phyloP scores from a whole-genome alignment of 1,140 invertebrate species.

The Drosophila tani region DNA sequence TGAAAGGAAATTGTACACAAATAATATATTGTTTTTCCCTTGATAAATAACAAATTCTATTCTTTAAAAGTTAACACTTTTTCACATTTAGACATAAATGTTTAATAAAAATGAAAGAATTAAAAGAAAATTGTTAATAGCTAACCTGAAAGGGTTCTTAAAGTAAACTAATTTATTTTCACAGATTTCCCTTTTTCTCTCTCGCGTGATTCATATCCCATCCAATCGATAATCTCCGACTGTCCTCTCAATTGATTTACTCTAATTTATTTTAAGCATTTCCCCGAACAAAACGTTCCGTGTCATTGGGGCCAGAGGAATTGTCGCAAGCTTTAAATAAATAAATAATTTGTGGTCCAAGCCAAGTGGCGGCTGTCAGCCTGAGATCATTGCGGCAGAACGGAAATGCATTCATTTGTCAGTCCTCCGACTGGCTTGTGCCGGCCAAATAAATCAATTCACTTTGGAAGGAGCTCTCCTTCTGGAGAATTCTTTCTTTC shows the following conservation, averaged over 20 bases:
- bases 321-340: conserved; percentile 47
- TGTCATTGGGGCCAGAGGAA: conserved; percentile 50
- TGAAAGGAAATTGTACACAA: not conserved
- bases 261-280: conserved; percentile 37
- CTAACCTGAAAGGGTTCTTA: not conserved
- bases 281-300: conserved; percentile 40
- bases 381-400: conserved; percentile 49
- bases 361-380: conserved; percentile 47
- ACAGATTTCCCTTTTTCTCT: not conserved
- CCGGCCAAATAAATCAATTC: conserved; percentile 72
- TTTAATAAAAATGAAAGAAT: too few relatives aligned
- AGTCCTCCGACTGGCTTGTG: conserved; percentile 38
- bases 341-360: conserved; percentile 31
- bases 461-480: conserved; percentile 30
- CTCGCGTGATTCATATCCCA: conserved; percentile 3
- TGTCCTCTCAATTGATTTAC: conserved; percentile 37
- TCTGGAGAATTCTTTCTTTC: conserved; percentile 14
- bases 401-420: conserved; percentile 79
- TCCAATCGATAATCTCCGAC: conserved; percentile 31
- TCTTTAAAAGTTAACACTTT: not conserved
- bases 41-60: too few relatives aligned
- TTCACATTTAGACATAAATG: too few relatives aligned
- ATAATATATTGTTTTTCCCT: not conserved
- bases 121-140: too few relatives aligned
- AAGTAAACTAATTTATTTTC: not conserved